Conservation (phyloP, 2,113 vertebrate species). For the Ageneiosus marmoratus region DNA sequence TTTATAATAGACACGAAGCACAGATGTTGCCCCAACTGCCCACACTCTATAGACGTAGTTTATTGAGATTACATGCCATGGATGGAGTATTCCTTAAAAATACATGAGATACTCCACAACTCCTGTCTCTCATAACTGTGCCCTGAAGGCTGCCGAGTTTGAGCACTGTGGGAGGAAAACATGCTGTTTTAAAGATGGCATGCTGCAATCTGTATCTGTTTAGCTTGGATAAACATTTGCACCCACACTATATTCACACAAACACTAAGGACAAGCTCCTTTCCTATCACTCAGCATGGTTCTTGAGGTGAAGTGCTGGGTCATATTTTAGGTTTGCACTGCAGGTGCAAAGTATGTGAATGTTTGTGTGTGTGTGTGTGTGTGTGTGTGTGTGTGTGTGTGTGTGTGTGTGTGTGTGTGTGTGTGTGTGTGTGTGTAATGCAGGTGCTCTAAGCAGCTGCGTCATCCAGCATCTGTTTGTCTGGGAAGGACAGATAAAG, state of each 20-base stretch:
- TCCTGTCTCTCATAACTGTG: slow-evolving; percentile 15
- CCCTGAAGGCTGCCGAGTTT: slow-evolving; percentile 1
- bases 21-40: not conserved
- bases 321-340: slow-evolving; percentile 35
- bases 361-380: slow-evolving; percentile 3
- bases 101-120: slow-evolving; percentile 7
- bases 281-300: slow-evolving; percentile 57
- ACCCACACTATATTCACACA: slow-evolving; percentile 19
- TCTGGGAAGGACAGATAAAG: slow-evolving; percentile 19
- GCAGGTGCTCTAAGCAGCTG: slow-evolving; percentile 68
- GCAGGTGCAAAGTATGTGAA: slow-evolving; percentile 40
- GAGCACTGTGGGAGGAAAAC: slow-evolving; percentile 16
- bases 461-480: slow-evolving; percentile 40
- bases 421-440: slow-evolving; percentile 10
- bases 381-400: slow-evolving; percentile 16
- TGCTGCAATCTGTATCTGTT: slow-evolving; percentile 36
- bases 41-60: not conserved
- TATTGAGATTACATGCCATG: not conserved
- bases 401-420: not conserved
- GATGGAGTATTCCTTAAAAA: not conserved
- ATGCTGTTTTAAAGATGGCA: slow-evolving; percentile 36
- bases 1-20: not conserved
- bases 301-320: slow-evolving; percentile 54
- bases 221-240: slow-evolving; percentile 37
- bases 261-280: slow-evolving; percentile 4